Evolutionary conservation across 2,888 invertebrate species (phyloP).

Genomic region (Buathra laborator): DNA sequence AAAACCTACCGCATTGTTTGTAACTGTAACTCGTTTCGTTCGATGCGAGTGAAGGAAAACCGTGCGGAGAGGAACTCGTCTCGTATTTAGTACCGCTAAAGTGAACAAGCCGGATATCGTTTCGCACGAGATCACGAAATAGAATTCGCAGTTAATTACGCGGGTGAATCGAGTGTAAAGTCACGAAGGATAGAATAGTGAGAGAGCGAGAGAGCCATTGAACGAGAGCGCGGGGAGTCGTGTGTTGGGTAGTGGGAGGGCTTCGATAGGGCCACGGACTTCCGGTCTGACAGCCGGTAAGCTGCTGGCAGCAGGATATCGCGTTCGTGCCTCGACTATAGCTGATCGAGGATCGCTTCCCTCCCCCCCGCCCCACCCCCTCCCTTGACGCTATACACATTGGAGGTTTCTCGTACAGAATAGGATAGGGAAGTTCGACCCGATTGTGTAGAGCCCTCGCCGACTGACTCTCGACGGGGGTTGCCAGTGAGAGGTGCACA

Average conservation of each 20-base stretch:
- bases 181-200: slow-evolving; percentile 36
- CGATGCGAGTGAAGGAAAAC: not conserved
- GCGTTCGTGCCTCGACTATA: slow-evolving; percentile 64
- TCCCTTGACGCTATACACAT: slow-evolving; percentile 38
- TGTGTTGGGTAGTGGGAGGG: not conserved
- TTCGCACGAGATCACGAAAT: slow-evolving; percentile 55
- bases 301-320: slow-evolving; percentile 62
- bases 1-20: not conserved
- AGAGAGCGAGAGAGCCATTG: slow-evolving; percentile 15
- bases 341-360: slow-evolving; percentile 66
- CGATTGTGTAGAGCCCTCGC: slow-evolving; percentile 51
- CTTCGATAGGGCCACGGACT: slow-evolving; percentile 38
- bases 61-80: slow-evolving; percentile 4
- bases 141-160: slow-evolving; percentile 62
- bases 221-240: slow-evolving; percentile 5
- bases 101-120: slow-evolving; percentile 54
- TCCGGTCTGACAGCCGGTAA: slow-evolving; percentile 63
- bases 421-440: slow-evolving; percentile 47
- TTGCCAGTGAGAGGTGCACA: slow-evolving; percentile 33
- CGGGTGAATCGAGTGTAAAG: slow-evolving; percentile 45
- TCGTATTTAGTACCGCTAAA: slow-evolving; percentile 11
- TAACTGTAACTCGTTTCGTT: not conserved
- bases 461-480: slow-evolving; percentile 26
- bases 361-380: no score
- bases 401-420: slow-evolving; percentile 36